Conservation (phyloP, 1,140 invertebrate species). For the Aphidius gifuensis region DNA sequence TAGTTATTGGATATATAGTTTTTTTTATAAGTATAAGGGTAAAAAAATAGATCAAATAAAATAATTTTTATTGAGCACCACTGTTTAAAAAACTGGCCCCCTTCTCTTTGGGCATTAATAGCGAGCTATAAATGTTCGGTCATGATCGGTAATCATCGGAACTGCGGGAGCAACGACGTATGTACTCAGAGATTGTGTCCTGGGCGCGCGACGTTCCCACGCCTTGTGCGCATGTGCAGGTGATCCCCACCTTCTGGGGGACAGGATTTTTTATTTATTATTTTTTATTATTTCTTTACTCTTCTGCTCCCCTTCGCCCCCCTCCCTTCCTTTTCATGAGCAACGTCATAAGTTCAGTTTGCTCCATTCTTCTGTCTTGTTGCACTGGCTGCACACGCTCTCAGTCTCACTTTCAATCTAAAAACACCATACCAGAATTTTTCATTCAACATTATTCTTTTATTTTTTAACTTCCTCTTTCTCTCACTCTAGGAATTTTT, state of each 20-base stretch:
- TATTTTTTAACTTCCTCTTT: not conserved
- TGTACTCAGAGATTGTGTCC: slow-evolving; percentile 29
- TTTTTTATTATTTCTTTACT: slow-evolving; percentile 10
- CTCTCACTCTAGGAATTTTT: slow-evolving; percentile 6
- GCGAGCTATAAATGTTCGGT: slow-evolving; percentile 34
- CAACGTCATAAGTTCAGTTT: not conserved
- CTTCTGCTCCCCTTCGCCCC: not conserved
- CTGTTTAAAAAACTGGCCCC: slow-evolving; percentile 27
- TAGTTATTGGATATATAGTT: no score
- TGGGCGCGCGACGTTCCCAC: slow-evolving; percentile 50
- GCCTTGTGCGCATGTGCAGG: slow-evolving; percentile 45
- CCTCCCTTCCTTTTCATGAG: not conserved
- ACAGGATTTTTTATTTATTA: slow-evolving; percentile 7
- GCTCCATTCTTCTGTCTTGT: slow-evolving; percentile 18
- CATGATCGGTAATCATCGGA: slow-evolving; percentile 36
- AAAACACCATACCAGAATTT: slow-evolving; percentile 6
- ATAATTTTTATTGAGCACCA: slow-evolving; percentile 36
- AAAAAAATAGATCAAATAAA: no score
- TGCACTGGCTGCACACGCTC: slow-evolving; percentile 32
- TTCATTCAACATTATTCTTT: slow-evolving; percentile 9
- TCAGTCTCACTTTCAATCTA: slow-evolving; percentile 27
- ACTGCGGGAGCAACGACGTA: slow-evolving; percentile 15
- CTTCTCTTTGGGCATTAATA: slow-evolving; percentile 33
- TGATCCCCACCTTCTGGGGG: slow-evolving; percentile 16
- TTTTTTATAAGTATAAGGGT: no score